Base-by-base conservation (phyloP, 92 coral and sea anemone genomes). In the Phenganax marumi region DNA sequence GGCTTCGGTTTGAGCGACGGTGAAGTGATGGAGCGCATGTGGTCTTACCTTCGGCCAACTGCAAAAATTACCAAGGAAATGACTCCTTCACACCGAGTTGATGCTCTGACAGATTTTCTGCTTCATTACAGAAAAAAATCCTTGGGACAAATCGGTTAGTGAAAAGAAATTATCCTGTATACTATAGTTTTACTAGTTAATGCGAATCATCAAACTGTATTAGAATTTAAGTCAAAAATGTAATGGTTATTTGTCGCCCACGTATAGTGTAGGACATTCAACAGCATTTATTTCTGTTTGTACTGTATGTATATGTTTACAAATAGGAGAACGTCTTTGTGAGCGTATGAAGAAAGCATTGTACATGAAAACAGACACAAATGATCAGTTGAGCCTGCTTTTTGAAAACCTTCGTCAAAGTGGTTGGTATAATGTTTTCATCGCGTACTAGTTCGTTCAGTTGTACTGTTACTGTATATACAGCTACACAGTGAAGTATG, bases 1-100 rank as follows among this genome's bases (percentile, higher is more conserved):
- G 87, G 90, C 5, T 87, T 87, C 70, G 90, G 90, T 6, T 51
- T 87, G 71, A 83, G 87, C 83, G 87, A 87, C 70, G 90, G 90
- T 14, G 90, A 87, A 52, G 90, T 87, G 8, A 87, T 87, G 90
- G 90, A 87, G 77, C 52, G 87, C 49, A 47, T 83, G 81, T 83
- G 90, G 90, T 87, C 87, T 3, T 87, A 75, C 70, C 62, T 87
- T 3, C 84, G 87, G 69, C 90, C 90, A 48, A 70, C 90, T 17
- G 77, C 85, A 17, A 87, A 87, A 65, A 87, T 84, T 47, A 87
- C 90, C 8, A 87, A 87, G 25, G 87, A 84, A 82, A 87, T 84
- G 87, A 87, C 90, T 52, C 90, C 90, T 11, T 68, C 82, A 22
- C 77, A 87, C 76, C 39, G 90, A 64, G 87, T 87, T 7, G 90